A percentile compares a stretch with the other conserved stretches of the same genome.
These are phyloP conservation scores for Camelus dromedarius DNA, from an alignment of 2,113 vertebrate genomes.

Conservation along the genomic window DNA sequence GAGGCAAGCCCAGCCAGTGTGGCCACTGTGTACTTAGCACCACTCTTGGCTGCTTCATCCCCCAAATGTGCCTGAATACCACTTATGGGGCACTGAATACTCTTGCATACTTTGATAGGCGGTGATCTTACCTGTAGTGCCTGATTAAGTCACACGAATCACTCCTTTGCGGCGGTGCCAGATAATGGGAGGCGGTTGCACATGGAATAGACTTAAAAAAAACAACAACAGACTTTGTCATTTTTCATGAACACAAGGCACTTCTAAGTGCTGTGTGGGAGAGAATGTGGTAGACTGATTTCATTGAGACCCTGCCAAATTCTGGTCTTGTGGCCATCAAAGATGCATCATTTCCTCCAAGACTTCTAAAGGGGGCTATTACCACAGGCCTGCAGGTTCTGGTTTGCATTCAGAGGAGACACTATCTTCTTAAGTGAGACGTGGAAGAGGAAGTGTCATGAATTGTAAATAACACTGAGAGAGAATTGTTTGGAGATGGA, in stretches of 20 bases:
- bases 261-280: constrained; percentile 53
- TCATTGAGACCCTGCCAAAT: constrained; percentile 52
- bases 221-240: neutral
- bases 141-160: neutral
- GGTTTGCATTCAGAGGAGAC: constrained; percentile 71
- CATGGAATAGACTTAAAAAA: neutral
- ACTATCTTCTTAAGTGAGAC: constrained; percentile 64
- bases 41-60: neutral
- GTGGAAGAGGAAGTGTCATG: constrained; percentile 65
- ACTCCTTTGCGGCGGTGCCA: neutral
- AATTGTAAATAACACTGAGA: constrained; percentile 70
- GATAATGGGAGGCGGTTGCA: neutral
- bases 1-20: neutral
- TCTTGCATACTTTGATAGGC: neutral
- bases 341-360: constrained; percentile 66
- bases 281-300: constrained; percentile 48
- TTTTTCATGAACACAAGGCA: constrained; percentile 47
- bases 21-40: neutral
- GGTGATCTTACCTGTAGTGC: neutral
- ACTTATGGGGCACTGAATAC: neutral
- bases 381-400: constrained; percentile 55
- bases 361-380: constrained; percentile 64
- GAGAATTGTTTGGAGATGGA: constrained; percentile 50
- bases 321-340: constrained; percentile 66
- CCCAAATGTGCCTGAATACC: neutral